A percentile compares a stretch with the other conserved stretches of the same genome.
phyloP scores from a whole-genome alignment of 2,113 vertebrate genomes.

The human region GRCh38 chr1:82715501-82716000 shows the following conservation, averaged over 20 bases:
- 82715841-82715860: background rate
- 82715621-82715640: background rate
- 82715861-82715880: background rate
- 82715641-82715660: background rate
- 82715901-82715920: background rate
- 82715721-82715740: background rate
- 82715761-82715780: background rate
- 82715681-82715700: background rate
- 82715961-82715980: background rate
- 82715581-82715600: background rate
- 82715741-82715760: background rate
- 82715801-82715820: background rate
- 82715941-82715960: background rate
- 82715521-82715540: background rate
- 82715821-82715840: background rate
- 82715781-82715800: background rate
- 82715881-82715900: background rate
- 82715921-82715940: background rate
- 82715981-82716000: background rate
- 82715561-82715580: conserved; percentile 10
- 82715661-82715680: background rate
- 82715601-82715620: background rate
- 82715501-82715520: background rate
- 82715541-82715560: background rate
- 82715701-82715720: background rate